Evolutionary conservation across 2,113 vertebrate genomes (phyloP).

Genomic region (Cavia porcellus): DNA sequence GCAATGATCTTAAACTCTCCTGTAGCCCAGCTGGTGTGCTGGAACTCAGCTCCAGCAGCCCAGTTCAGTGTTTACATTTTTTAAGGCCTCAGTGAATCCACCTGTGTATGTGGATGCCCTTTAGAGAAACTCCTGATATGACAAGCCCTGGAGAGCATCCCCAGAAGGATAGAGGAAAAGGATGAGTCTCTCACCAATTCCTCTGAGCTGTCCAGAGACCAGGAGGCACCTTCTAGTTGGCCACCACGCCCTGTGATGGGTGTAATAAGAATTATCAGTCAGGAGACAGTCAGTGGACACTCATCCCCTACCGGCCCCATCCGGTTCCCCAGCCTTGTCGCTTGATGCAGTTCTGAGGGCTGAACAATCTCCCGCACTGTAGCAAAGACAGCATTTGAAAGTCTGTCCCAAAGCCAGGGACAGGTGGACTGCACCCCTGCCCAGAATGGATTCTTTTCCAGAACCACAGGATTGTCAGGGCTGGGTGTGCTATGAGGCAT

Average conservation of each 20-base stretch:
- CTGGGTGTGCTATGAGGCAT: slow-evolving; percentile 80
- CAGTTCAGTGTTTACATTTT: neutral
- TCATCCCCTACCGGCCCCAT: neutral
- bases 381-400: slow-evolving; percentile 83
- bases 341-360: slow-evolving; percentile 78
- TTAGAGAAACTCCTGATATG: neutral
- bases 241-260: neutral
- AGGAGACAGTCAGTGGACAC: accelerated
- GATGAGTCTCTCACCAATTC: neutral
- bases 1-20: too few relatives aligned
- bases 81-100: neutral
- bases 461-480: slow-evolving; percentile 79
- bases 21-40: too few relatives aligned
- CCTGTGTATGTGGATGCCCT: accelerated
- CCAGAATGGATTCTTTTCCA: slow-evolving; percentile 85
- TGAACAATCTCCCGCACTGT: slow-evolving; percentile 84
- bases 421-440: slow-evolving; percentile 81
- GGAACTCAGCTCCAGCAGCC: too few relatives aligned
- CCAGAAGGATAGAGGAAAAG: neutral
- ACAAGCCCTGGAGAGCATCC: neutral
- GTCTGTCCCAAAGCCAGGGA: slow-evolving; percentile 82
- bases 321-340: slow-evolving; percentile 73
- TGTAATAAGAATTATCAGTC: neutral
- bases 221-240: accelerated
- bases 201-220: neutral